Base-by-base conservation (phyloP, 92 coral and sea anemone genomes). In the Epizoanthus fatuus region DNA sequence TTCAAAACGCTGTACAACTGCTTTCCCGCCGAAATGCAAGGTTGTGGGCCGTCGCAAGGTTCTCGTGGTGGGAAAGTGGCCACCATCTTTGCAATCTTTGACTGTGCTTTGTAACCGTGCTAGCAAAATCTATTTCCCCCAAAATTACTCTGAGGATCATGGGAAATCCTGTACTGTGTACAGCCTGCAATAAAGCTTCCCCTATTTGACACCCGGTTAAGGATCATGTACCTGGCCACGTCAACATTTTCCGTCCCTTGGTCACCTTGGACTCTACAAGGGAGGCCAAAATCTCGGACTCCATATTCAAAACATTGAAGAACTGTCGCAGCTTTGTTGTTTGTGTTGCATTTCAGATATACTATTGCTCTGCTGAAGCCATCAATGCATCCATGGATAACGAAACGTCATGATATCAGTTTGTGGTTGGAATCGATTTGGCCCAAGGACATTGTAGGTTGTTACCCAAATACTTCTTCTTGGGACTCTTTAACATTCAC, bases 111-210 rank as follows among this genome's bases (percentile, higher is more conserved):
- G 65, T 19, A 60, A 19, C 65, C 65, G 65, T 12, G 65, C 65
- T 29, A n/a, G 65, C 47, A 60, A 19, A 60, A 60, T 19, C 25
- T 19, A 60, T 60, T 60, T 60, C 65, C 65, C 65, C 65, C 65
- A 5, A n/a, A 60, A 60, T n/a, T 60, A 60, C 65, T 60, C 65
- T 60, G 17, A 60, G 35, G 65, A 19, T 19, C 64, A 58, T 58
- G 64, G 64, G 64, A 58, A 58, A 58, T 58, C 29, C 64, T 58
- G 64, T 58, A 58, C 64, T 58, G 64, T 58, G 64, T 22, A 22
- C 25, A n/a, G n/a, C 91, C 94, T 22, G 94, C 91, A 44, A 91
- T 86, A 44, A 91, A 86, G 73, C 91, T 91, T 5, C 94, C 88
- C 37, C 94, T 91, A 63, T 76, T 53, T 42, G 81, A 39, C 44